Base-by-base conservation (phyloP, 2,888 invertebrate genomes). In the Brachypterus glaber region DNA sequence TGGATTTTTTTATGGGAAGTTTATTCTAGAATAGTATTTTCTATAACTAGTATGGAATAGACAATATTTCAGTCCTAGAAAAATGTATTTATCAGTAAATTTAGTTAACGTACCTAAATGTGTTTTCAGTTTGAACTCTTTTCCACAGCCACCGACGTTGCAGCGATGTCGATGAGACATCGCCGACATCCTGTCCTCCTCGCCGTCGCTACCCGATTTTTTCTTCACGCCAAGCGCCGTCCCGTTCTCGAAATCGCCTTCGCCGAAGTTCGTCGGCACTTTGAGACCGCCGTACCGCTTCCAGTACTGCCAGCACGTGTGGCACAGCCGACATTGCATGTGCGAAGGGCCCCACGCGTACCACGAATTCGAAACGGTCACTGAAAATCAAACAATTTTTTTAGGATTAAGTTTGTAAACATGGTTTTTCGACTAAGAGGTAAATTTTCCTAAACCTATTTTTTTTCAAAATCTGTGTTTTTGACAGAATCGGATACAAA, bases 221-320 rank as follows among this genome's bases (percentile, higher is more conserved):
- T 63, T 71, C 46, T 70, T 71, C 43, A 66, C 68, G 26, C 57
- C 48, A 25, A 67, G 4, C 21, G 21, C 21, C 7, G 27, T 11
- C 4, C 27, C 68, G 32, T 58, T 54, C 27, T 71, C 70, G 46
- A 63, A 66, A 34, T 66, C 67, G 24, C 66, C 67, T 30, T 67
- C 68, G 44, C 69, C 67, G 48, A 69, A 66, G 49, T 72, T 69
- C 25, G 73, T 75, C n/a, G 75, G 70, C 51, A 81, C 80, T 71
- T 92, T 93, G 35, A 98, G 77, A 43, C 96, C 97, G 40, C 96
- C 97, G 67, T 92, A 95, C 66, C 93, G 93, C 68, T 96, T 97
- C 96, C 97, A 98, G 65, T 95, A 95, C 46, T 78, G 78, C 95
- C 95, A 98, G 67, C 98, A 99, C 11, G 74, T 70, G 54, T 86